A percentile compares a stretch with the other conserved stretches of the same genome.
phyloP scores from a whole-genome alignment of 2,888 invertebrate species.

The Ferdinandea cuprea region DNA sequence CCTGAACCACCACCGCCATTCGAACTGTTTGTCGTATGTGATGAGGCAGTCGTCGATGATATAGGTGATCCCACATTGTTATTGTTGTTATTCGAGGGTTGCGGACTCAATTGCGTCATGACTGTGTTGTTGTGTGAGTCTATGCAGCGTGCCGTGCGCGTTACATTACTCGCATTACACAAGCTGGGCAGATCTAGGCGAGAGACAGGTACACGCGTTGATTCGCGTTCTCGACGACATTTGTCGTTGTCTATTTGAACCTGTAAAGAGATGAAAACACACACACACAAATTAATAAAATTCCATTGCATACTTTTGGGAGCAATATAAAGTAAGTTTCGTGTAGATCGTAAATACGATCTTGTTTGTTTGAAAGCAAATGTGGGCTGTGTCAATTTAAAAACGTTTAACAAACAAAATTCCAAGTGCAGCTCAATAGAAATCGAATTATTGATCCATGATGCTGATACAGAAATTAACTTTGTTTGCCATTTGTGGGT shows the following conservation, averaged over 20 bases:
- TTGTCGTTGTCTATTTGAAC: conserved; percentile 83
- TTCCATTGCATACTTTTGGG: conserved; percentile 56
- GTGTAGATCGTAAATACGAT: conserved; percentile 42
- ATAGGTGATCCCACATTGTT: conserved; percentile 80
- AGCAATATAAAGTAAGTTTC: neutral
- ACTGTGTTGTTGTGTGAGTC: conserved; percentile 80
- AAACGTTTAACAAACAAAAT: conserved; percentile 39
- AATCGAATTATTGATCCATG: neutral
- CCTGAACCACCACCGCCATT: conserved; percentile 52
- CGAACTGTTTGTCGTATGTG: conserved; percentile 76
- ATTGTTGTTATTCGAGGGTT: conserved; percentile 73
- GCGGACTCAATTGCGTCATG: conserved; percentile 78
- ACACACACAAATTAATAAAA: conserved; percentile 3
- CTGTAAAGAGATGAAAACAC: conserved; percentile 77
- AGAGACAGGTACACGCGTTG: conserved; percentile 78
- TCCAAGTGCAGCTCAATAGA: conserved; percentile 17
- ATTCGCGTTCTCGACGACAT: conserved; percentile 82
- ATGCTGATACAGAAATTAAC: conserved; percentile 3
- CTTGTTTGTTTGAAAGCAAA: no score
- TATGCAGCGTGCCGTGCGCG: conserved; percentile 78
- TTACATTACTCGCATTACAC: conserved; percentile 78
- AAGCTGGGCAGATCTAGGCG: conserved; percentile 82
- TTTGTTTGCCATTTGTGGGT: conserved; percentile 32
- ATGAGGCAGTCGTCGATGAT: conserved; percentile 81
- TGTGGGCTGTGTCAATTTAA: conserved; percentile 42